Evolutionary conservation across 2,113 vertebrate genomes (phyloP).

Genomic region (Polyodon spathula): DNA sequence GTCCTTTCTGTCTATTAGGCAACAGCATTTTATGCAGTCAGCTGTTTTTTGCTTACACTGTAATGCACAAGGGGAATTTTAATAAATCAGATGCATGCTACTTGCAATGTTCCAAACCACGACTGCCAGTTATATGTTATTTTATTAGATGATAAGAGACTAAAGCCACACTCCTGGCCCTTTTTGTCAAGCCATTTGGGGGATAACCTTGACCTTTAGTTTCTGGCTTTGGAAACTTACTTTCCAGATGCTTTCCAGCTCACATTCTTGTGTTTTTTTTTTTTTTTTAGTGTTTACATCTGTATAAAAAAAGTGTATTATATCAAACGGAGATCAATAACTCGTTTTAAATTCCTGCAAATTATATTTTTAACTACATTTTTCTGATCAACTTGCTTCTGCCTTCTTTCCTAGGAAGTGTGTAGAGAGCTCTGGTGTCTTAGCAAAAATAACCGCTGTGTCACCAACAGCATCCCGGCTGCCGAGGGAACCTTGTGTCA

Average conservation of each 20-base stretch:
- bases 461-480: slow-evolving; percentile 97
- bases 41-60: not conserved
- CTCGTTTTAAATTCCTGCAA: too few relatives aligned
- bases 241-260: slow-evolving; percentile 14
- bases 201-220: not conserved
- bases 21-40: not conserved
- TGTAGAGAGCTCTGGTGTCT: slow-evolving; percentile 99
- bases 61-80: not conserved
- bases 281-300: too few relatives aligned
- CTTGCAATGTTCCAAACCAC: too few relatives aligned
- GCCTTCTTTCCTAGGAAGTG: slow-evolving; percentile 99
- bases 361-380: too few relatives aligned
- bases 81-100: not conserved
- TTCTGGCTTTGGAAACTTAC: slow-evolving; percentile 12
- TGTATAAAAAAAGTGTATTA: not conserved
- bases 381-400: slow-evolving; percentile 93
- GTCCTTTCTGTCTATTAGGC: too few relatives aligned
- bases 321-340: too few relatives aligned
- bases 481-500: slow-evolving; percentile 94
- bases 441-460: slow-evolving; percentile 98
- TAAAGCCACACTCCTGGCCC: too few relatives aligned
- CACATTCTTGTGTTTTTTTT: too few relatives aligned
- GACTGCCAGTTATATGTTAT: too few relatives aligned
- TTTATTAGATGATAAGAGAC: too few relatives aligned
- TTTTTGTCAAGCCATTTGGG: too few relatives aligned